These are phyloP conservation scores for Limenitis camilla DNA, from an alignment of 2,888 invertebrate species.

Conservation along the genomic window DNA sequence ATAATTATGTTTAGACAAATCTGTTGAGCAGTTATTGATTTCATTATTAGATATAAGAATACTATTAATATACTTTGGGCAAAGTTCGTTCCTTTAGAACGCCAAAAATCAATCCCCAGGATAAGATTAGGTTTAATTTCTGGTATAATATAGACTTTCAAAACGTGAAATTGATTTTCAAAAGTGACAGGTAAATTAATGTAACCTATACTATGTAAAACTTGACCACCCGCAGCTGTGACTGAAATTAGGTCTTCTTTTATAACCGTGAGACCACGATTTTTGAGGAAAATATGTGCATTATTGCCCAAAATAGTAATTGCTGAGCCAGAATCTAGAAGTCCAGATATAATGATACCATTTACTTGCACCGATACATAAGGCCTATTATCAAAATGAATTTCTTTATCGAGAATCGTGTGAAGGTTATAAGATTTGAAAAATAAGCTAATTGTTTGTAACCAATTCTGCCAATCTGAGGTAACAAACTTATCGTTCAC, in stretches of 20 bases:
- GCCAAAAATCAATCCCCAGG: conserved; percentile 25
- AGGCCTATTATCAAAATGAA: conserved; percentile 9
- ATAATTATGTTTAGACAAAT: too few species aligned
- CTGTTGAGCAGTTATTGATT: too few species aligned
- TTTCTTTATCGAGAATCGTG: neutral
- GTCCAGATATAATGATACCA: conserved; percentile 2
- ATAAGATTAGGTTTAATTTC: conserved; percentile 16
- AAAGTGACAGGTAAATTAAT: conserved; percentile 17
- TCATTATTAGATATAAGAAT: too few species aligned
- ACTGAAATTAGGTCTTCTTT: neutral
- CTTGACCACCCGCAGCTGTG: conserved; percentile 19
- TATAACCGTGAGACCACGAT: neutral
- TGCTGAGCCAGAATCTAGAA: conserved; percentile 24
- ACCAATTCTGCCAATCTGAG: too few species aligned
- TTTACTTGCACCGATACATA: conserved; percentile 14
- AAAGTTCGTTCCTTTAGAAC: too few species aligned
- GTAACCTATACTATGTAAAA: conserved; percentile 9
- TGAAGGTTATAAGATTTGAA: neutral
- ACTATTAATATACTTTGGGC: too few species aligned
- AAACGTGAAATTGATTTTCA: conserved; percentile 10
- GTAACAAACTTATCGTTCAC: neutral
- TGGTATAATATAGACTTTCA: conserved; percentile 21
- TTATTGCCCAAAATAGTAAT: conserved; percentile 22
- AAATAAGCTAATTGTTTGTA: neutral
- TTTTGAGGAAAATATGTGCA: conserved; percentile 6